Evolutionary conservation across 2,797 vertebrate genomes (phyloP), one percentile per base, ranked within the genome.

Genomic region (Bufotes viridis): DNA sequence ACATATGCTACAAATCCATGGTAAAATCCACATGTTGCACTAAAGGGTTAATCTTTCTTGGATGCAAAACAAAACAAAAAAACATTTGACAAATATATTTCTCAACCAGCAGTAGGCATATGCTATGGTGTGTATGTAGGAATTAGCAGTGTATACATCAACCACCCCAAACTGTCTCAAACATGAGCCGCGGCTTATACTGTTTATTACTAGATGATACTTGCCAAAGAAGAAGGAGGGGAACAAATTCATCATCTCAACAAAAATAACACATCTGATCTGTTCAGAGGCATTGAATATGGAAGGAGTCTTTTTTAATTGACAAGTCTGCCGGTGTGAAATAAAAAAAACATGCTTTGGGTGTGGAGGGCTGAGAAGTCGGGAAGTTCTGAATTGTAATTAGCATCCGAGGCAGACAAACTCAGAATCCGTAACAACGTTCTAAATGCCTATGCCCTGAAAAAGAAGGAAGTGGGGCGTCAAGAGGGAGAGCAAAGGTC

Each of bases 371-470:
- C 24, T 2, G 51, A n/a, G 79, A 78, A 79, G 22, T 0, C 15
- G 63, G 75, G 72, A 87, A 82, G 72, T 72, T 57, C 65, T 34
- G 88, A 69, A 89, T 82, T 65, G 88, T 83, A 86, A 89, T 87
- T 87, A 89, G 81, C 42, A 78, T 83, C 69, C 11, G 14, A 58
- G 58, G 60, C 20, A 82, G 26, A 86, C 34, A 20, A 8, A 18
- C 84, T 14, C 34, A 3, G 70, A 55, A 89, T 89, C 29, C 18
- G 53, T 83, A 51, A 83, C 26, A 70, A 34, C 60, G 53, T 65
- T 82, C 17, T n/a, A n/a, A 82, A 20, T 51, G 61, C 60, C 57
- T 51, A 14, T 20, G 72, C 29, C 57, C 4, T 69, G 15, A 61
- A 70, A 53, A 63, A 34, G 24, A 63, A 79, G 34, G 72, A 82